Conservation (phyloP, 2,797 vertebrate species). For the Mormyrus proboscirostris region DNA sequence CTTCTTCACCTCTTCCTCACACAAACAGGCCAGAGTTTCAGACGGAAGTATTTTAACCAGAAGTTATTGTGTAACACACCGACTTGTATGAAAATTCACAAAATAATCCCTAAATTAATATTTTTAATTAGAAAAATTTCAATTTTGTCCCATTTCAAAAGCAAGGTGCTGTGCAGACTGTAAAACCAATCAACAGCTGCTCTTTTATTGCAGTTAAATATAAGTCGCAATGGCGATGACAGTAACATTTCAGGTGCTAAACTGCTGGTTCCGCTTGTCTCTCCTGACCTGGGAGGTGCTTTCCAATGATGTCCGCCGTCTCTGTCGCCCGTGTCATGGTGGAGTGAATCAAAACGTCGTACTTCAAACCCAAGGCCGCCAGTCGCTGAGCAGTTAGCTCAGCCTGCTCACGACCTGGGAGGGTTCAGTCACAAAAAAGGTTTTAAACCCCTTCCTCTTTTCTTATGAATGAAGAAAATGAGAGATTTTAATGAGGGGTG, state of each 20-base stretch:
- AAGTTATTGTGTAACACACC: background rate
- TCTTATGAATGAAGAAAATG: background rate
- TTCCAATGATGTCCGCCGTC: constrained; percentile 88
- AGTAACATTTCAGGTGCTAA: background rate
- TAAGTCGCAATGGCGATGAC: background rate
- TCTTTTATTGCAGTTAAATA: background rate
- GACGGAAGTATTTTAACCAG: background rate
- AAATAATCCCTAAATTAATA: background rate
- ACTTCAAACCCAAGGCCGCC: constrained; percentile 80
- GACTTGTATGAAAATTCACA: background rate
- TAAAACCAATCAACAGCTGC: background rate
- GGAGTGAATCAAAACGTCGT: constrained; percentile 83
- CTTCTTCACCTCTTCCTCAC: constrained; percentile 68
- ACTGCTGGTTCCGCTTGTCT: background rate
- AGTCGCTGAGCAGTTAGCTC: constrained; percentile 82
- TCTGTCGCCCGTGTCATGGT: constrained; percentile 90
- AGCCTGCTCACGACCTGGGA: constrained; percentile 87
- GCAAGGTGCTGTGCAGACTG: background rate
- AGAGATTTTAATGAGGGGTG: background rate
- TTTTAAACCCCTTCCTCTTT: background rate
- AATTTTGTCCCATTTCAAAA: background rate
- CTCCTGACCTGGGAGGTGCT: constrained; percentile 80
- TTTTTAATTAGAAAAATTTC: background rate
- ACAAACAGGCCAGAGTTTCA: background rate
- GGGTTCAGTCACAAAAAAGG: background rate